phyloP scores from a whole-genome alignment of 2,797 vertebrate genomes.

The Pseudotriccus pelzelni region DNA sequence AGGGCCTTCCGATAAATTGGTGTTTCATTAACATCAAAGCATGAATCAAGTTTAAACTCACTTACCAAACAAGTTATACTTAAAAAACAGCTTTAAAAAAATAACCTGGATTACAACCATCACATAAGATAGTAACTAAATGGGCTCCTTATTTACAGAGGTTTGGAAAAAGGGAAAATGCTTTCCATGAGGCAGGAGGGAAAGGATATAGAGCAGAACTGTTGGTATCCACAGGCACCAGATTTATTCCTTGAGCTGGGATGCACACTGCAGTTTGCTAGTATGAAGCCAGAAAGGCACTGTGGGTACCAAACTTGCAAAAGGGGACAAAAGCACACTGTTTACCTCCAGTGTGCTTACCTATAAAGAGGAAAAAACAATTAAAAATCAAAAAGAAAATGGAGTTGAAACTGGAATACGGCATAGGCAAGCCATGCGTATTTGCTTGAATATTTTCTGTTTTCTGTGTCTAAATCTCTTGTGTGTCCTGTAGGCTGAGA shows the following conservation, averaged over 20 bases:
- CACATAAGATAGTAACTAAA: constrained; percentile 58
- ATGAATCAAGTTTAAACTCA: constrained; percentile 79
- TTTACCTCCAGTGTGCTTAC: background rate
- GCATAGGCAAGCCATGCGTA: background rate
- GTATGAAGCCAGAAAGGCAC: background rate
- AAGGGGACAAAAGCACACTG: background rate
- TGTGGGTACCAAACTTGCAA: background rate
- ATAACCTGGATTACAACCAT: constrained; percentile 74
- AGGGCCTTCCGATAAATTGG: constrained; percentile 84
- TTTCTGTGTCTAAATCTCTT: constrained; percentile 19
- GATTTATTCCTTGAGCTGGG: constrained; percentile 3
- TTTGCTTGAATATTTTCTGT: constrained; percentile 6
- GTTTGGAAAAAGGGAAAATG: constrained; percentile 15
- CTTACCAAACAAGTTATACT: constrained; percentile 76
- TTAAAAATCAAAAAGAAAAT: background rate
- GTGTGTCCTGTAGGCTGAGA: background rate
- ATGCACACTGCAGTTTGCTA: background rate
- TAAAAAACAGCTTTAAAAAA: constrained; percentile 75
- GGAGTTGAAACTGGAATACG: background rate
- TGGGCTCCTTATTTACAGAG: constrained; percentile 44
- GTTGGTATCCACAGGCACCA: background rate
- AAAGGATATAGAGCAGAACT: constrained; percentile 14
- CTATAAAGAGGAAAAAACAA: background rate
- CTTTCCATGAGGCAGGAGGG: constrained; percentile 16
- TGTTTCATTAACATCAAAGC: constrained; percentile 86